Conservation (phyloP, 2,797 vertebrate species). For the Apodemus agrarius region DNA sequence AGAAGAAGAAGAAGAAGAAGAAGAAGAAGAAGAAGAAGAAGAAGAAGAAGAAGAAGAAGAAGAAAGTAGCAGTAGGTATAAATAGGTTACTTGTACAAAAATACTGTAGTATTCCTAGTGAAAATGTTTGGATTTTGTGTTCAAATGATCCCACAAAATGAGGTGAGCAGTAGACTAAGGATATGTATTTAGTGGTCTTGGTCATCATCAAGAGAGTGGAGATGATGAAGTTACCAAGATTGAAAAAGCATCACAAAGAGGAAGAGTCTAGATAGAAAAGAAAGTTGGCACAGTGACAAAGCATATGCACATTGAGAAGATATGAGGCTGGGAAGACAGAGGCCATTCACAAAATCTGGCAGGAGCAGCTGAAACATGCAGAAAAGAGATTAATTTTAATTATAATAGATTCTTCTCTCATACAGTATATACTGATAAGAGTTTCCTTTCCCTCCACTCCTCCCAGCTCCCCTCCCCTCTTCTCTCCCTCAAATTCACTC, state of each 20-base stretch:
- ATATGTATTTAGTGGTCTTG: neutral
- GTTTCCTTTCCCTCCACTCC: no score
- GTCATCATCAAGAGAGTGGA: neutral
- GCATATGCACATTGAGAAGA: fast-evolving
- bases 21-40: neutral
- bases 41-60: neutral
- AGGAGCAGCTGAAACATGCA: neutral
- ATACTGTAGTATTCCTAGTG: neutral
- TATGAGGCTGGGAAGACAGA: no score
- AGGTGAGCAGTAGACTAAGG: neutral
- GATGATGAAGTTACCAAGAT: neutral
- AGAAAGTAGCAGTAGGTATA: no score
- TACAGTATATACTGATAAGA: neutral
- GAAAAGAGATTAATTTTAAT: neutral
- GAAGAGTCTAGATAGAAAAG: neutral
- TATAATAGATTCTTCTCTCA: neutral
- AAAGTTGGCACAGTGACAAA: neutral
- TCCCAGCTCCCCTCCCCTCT: neutral
- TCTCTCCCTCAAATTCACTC: neutral
- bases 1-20: neutral
- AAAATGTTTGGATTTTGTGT: neutral
- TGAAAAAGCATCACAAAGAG: neutral
- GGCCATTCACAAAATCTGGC: neutral
- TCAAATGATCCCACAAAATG: neutral
- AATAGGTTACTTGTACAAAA: neutral